Evolutionary conservation across 92 coral and sea anemone species (phyloP), one percentile per base, ranked within the genome.

Genomic region (Paramuricea clavata): DNA sequence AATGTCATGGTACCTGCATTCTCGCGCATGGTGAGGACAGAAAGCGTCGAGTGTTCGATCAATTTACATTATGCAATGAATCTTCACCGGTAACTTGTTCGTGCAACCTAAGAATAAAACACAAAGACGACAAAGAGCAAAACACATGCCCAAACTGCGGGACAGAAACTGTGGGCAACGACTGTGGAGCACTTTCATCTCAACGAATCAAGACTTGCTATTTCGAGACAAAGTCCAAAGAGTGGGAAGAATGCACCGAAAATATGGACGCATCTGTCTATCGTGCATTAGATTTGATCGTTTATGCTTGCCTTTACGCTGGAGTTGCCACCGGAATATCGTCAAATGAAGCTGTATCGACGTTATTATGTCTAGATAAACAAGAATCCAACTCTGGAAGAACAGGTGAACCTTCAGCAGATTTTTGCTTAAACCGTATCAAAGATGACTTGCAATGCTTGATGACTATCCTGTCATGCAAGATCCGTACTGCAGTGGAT

Each of bases 281-380:
- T 78, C 97, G 99, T 16, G 73, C 93, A 25, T 82, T 97, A 17
- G 98, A 97, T 87, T 86, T 97, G 54, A 83, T 94, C 42, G 95
- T 94, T 10, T 93, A 92, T 77, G 83, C 93, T 54, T 92, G 95
- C 10, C 88, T 94, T 44, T 91, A 91, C 26, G 95, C 92, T 6
- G 99, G 99, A 42, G 78, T 50, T 64, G 87, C 98, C 65, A 74
- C 91, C 25, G 89, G 84, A 49, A 19, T 88, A 65, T 82, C 85
- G 49, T 85, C 87, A 33, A 79, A 90, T 35, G 86, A 79, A 34
- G 77, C 52, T 25, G 85, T 92, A 25, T 57, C 92, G 19, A 69
- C 76, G 22, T 80, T 89, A 27, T 67, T 95, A 57, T 21, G 19
- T 30, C 27, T 17, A 28, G 43, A 83, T 11, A 17, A 28, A 36